These are phyloP conservation scores for Xiphorhynchus erythropygius DNA, from an alignment of 2,797 vertebrate genomes.

Conservation along the genomic window DNA sequence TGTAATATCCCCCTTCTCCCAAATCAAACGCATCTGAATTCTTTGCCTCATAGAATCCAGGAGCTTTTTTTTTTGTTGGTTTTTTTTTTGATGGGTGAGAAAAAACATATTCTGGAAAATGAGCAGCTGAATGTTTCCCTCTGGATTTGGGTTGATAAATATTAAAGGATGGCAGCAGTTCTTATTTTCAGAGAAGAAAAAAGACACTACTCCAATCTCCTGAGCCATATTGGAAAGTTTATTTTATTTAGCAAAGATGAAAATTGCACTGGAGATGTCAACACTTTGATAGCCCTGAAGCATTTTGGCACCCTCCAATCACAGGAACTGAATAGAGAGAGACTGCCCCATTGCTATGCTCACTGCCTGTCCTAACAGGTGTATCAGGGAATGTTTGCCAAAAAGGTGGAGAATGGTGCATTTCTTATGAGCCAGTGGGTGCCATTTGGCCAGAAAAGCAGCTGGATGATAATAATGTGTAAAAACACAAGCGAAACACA, in stretches of 20 bases:
- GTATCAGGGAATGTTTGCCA: conserved; percentile 33
- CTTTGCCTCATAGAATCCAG: conserved; percentile 37
- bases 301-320: conserved; percentile 52
- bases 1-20: not conserved
- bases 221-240: conserved; percentile 62
- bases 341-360: conserved; percentile 4
- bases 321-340: not conserved
- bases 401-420: not conserved
- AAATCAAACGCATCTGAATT: conserved; percentile 33
- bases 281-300: conserved; percentile 56
- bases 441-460: conserved; percentile 57
- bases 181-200: conserved; percentile 48
- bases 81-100: not conserved
- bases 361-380: conserved; percentile 24
- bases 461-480: conserved; percentile 43
- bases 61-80: not conserved
- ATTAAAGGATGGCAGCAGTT: conserved; percentile 63
- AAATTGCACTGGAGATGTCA: conserved; percentile 52
- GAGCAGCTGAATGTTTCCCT: conserved; percentile 57
- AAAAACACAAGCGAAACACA: conserved; percentile 32
- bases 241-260: conserved; percentile 69
- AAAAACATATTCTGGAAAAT: conserved; percentile 16
- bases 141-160: conserved; percentile 54
- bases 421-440: conserved; percentile 62
- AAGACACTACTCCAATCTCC: conserved; percentile 42